phyloP scores from a whole-genome alignment of 2,888 invertebrate species.

The Saturnia japonica region DNA sequence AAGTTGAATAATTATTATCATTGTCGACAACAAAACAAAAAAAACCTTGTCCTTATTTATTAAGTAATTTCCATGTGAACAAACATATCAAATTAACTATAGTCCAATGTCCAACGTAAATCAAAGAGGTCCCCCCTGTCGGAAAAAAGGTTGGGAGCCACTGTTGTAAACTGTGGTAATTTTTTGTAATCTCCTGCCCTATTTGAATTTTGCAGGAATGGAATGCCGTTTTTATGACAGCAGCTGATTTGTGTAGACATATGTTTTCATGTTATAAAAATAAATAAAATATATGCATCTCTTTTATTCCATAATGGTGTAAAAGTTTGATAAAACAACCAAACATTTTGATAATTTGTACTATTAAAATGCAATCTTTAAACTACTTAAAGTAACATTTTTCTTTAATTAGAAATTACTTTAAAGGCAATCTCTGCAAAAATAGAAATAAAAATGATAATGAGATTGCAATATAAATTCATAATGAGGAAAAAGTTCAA shows the following conservation, averaged over 20 bases:
- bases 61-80: not conserved
- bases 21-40: not conserved
- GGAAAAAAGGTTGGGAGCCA: too few species aligned
- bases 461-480: not conserved
- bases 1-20: not conserved
- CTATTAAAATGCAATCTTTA: not conserved
- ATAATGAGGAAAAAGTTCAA: not conserved
- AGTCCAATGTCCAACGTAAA: too few species aligned
- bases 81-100: too few species aligned
- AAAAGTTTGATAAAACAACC: not conserved
- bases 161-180: too few species aligned
- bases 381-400: not conserved
- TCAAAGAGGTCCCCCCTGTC: too few species aligned
- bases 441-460: too few species aligned
- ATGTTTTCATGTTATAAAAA: too few species aligned
- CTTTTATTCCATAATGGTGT: not conserved
- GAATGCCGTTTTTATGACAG: too few species aligned
- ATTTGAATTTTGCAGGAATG: too few species aligned
- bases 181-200: too few species aligned
- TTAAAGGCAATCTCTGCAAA: not conserved
- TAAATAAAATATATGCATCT: too few species aligned
- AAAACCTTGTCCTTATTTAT: not conserved
- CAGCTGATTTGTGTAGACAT: too few species aligned
- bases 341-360: not conserved
- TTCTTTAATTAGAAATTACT: not conserved